These are phyloP conservation scores for Hydropsyche betteni DNA, from an alignment of 2,888 invertebrate species.

Conservation along the genomic window DNA sequence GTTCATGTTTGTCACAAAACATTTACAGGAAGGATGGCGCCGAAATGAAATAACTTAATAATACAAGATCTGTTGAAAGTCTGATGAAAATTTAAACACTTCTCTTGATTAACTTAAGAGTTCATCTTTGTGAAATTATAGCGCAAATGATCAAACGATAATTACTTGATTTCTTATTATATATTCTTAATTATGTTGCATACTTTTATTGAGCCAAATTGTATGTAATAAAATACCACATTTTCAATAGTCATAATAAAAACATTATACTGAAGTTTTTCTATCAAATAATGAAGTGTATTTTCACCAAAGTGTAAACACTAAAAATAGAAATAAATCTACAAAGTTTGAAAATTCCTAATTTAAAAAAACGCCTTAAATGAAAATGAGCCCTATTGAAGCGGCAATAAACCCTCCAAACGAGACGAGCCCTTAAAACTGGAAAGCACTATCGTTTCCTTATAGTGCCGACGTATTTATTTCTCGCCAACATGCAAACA, in stretches of 20 bases:
- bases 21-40: conserved; percentile 1
- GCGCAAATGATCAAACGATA: too few species aligned
- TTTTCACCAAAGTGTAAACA: too few species aligned
- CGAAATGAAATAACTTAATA: conserved; percentile 4
- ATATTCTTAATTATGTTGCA: too few species aligned
- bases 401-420: background rate
- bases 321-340: too few species aligned
- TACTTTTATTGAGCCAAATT: too few species aligned
- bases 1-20: background rate
- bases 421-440: background rate
- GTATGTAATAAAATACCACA: too few species aligned
- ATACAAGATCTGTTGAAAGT: background rate
- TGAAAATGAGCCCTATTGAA: background rate
- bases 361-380: background rate
- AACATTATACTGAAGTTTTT: too few species aligned
- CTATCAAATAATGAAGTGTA: too few species aligned
- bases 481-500: conserved; percentile 6
- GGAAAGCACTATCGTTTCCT: background rate
- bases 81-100: background rate
- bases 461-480: background rate
- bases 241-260: too few species aligned
- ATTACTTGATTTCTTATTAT: too few species aligned
- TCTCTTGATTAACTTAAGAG: conserved; percentile 2
- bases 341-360: too few species aligned
- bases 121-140: background rate